Percentiles rank a stretch among this genome's conserved stretches.
These are phyloP conservation scores for Drosophila kambysellisi DNA, from an alignment of 2,888 invertebrate species.

Conservation along the genomic window DNA sequence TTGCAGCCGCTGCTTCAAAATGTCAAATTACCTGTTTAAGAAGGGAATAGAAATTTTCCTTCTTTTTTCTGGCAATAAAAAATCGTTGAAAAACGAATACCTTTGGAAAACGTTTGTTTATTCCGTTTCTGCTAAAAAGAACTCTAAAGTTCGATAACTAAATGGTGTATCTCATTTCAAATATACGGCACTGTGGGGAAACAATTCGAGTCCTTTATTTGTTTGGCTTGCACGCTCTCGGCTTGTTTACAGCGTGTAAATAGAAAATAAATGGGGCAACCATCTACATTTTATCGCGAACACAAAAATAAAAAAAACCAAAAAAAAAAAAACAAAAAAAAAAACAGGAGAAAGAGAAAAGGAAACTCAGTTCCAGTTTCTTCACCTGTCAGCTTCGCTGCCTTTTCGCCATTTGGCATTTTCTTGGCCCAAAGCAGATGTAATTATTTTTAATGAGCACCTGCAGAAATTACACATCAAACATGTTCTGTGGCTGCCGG, in stretches of 20 bases:
- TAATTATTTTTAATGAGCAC: slow-evolving; percentile 79
- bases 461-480: slow-evolving; percentile 79
- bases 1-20: not conserved
- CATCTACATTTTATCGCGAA: slow-evolving; percentile 52
- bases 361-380: slow-evolving; percentile 43
- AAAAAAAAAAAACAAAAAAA: not conserved
- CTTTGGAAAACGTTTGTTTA: not conserved
- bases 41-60: not conserved
- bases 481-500: slow-evolving; percentile 41
- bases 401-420: slow-evolving; percentile 57
- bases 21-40: not conserved
- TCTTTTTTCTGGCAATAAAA: not conserved
- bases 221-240: slow-evolving; percentile 29
- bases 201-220: slow-evolving; percentile 39
- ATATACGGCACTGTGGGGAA: not conserved
- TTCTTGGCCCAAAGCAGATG: slow-evolving; percentile 71
- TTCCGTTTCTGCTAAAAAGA: not conserved
- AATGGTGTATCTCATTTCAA: slow-evolving; percentile 1
- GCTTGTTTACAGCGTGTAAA: slow-evolving; percentile 55
- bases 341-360: slow-evolving; percentile 2
- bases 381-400: slow-evolving; percentile 63
- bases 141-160: slow-evolving; percentile 6
- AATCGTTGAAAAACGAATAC: not conserved
- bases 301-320: slow-evolving; percentile 11
- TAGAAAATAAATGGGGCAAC: slow-evolving; percentile 60